These are phyloP conservation scores for Cyanoramphus novaezelandiae DNA, from an alignment of 2,113 vertebrate genomes.

Conservation along the genomic window DNA sequence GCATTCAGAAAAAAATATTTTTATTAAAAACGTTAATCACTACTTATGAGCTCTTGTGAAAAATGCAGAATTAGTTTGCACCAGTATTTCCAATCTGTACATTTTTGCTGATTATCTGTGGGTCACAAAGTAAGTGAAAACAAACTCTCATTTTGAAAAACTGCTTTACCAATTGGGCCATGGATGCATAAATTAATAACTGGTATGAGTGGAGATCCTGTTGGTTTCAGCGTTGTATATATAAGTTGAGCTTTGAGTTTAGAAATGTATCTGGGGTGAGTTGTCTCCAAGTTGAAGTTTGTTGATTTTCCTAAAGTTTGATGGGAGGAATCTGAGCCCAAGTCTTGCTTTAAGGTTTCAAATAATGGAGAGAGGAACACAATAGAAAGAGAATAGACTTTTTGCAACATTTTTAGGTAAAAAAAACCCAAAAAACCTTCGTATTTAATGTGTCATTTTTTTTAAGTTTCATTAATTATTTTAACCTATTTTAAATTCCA, in stretches of 20 bases:
- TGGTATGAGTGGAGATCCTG: neutral
- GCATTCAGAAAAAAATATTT: neutral
- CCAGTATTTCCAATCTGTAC: neutral
- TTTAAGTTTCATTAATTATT: neutral
- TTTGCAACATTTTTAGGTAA: neutral
- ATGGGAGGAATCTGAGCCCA: neutral
- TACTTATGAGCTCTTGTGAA: neutral
- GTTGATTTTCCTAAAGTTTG: neutral
- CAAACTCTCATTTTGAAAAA: neutral
- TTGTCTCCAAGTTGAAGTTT: neutral
- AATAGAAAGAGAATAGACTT: neutral
- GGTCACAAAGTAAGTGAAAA: neutral
- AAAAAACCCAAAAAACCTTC: no score
- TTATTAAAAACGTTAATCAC: neutral
- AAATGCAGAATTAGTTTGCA: neutral
- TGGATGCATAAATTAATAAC: neutral
- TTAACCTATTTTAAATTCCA: neutral
- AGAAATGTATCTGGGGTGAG: neutral
- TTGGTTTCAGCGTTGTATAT: neutral
- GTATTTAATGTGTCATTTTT: neutral
- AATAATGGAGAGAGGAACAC: neutral
- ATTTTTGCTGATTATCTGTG: neutral
- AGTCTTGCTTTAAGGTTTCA: neutral
- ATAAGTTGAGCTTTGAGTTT: neutral
- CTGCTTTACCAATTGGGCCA: neutral